phyloP scores from a whole-genome alignment of 2,888 invertebrate species.

The Andrena bicolor region DNA sequence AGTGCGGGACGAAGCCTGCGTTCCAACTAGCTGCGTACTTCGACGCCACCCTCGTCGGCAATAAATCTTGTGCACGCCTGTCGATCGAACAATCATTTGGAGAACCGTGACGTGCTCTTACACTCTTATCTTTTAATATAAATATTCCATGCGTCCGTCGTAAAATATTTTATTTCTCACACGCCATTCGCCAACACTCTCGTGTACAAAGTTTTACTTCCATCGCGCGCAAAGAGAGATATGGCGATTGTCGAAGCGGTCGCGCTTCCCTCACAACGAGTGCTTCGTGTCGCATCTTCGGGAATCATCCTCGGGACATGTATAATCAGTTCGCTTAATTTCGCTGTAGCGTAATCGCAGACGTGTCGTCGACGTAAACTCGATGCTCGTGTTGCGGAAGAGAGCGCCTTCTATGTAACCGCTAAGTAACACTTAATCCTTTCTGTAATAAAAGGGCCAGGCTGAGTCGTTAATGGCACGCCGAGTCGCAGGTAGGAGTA shows the following conservation, averaged over 20 bases:
- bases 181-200: slow-evolving; percentile 1
- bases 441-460: slow-evolving; percentile 68
- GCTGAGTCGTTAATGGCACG: slow-evolving; percentile 63
- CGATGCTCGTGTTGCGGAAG: slow-evolving; percentile 58
- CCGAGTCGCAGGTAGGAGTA: slow-evolving; percentile 69
- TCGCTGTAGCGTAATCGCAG: slow-evolving; percentile 54
- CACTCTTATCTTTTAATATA: not conserved
- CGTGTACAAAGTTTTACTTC: slow-evolving; percentile 4
- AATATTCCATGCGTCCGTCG: slow-evolving; percentile 2
- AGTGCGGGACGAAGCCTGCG: not conserved
- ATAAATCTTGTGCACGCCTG: not conserved
- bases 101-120: slow-evolving; percentile 10
- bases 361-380: slow-evolving; percentile 48
- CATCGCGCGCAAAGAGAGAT: not conserved
- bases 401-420: slow-evolving; percentile 55
- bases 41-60: not conserved
- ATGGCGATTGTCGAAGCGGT: not conserved
- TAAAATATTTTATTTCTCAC: not conserved
- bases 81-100: slow-evolving; percentile 9
- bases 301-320: slow-evolving; percentile 25
- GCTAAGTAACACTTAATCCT: slow-evolving; percentile 65
- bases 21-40: not conserved
- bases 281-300: slow-evolving; percentile 11
- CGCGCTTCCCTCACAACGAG: not conserved
- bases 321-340: slow-evolving; percentile 54